Base-by-base conservation (phyloP, 53 echinoderm and acorn worm genomes). In the Luidia sarsii region DNA sequence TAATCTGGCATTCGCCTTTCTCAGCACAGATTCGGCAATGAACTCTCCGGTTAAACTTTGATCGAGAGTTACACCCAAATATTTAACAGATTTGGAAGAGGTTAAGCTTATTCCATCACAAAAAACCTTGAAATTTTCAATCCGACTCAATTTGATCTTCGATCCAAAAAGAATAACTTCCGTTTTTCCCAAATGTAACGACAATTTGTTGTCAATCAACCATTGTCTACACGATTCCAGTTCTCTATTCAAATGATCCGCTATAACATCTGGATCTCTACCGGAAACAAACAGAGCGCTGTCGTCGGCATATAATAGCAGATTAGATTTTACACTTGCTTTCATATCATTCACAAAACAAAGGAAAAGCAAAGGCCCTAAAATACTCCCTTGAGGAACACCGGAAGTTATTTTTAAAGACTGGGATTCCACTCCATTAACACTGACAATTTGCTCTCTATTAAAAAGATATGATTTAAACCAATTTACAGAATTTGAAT, bases 201-300 rank as follows among this genome's bases (percentile, higher is more conserved):
- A 84, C 19, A 89, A 33, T 53, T 89, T 89, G 29, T 89, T 89
- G 22, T 84, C 89, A 60, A 84, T 77, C 63, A 89, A 46, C 89
- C 84, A 89, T 21, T 89, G 49, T 19, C 65, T 89, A 41, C 83
- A 77, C 43, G 36, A 49, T 59, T 83, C 83, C 38, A 79, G 52
- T 24, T 79, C 62, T 6, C 34, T 34, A 34, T 68, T 59, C 25
- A 68, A 67, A 75, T 19, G n/a, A 51, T 51, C n/a, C 3, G 52
- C 57, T 57, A 57, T 57, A 25, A 25, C 57, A 25, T 57, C 6
- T 3, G 57, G 7, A 28, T 57, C 57, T 11, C 23, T 21, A 11
- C 57, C 57, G 11, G 7, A 57, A 57, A 57, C 9, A 13, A 57
- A 57, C 11, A 41, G 6, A 7, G 41, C 41, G 41, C 41, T 84